Conservation (phyloP, 1,140 invertebrate species). For the Cherax destructor region DNA sequence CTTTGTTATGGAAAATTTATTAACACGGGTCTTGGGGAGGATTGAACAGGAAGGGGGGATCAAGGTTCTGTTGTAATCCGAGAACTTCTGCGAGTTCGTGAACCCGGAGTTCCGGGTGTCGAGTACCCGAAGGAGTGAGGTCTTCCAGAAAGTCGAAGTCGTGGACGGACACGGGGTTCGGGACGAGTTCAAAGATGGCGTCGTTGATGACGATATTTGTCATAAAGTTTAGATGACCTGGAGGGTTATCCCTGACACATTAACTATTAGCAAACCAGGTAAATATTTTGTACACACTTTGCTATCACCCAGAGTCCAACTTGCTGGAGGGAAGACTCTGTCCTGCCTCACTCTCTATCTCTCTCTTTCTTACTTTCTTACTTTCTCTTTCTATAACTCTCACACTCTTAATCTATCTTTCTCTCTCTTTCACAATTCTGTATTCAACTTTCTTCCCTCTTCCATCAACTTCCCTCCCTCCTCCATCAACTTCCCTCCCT, state of each 20-base stretch:
- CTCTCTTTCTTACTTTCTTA: background rate
- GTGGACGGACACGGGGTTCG: background rate
- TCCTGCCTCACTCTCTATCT: background rate
- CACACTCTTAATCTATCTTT: background rate
- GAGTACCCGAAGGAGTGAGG: too few relatives aligned
- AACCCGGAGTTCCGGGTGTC: too few relatives aligned
- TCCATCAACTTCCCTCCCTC: too few relatives aligned
- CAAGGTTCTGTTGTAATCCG: background rate
- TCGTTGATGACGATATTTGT: conserved; percentile 64
- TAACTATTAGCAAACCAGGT: conserved; percentile 51
- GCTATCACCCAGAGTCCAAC: conserved; percentile 14
- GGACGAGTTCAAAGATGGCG: conserved; percentile 29
- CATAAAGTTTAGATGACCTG: conserved; percentile 61
- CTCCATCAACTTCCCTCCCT: too few relatives aligned
- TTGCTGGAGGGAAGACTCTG: background rate
- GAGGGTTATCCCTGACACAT: conserved; percentile 32
- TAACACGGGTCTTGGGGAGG: background rate
- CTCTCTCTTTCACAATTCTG: too few relatives aligned
- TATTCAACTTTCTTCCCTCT: too few relatives aligned
- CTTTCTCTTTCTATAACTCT: background rate
- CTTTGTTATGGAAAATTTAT: conserved; percentile 49
- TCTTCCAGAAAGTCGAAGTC: conserved; percentile 1
- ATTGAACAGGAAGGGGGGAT: background rate
- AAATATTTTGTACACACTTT: conserved; percentile 65
- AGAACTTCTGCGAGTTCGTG: background rate